Base-by-base conservation (phyloP, 2,797 vertebrate genomes). In the Miichthys miiuy region DNA sequence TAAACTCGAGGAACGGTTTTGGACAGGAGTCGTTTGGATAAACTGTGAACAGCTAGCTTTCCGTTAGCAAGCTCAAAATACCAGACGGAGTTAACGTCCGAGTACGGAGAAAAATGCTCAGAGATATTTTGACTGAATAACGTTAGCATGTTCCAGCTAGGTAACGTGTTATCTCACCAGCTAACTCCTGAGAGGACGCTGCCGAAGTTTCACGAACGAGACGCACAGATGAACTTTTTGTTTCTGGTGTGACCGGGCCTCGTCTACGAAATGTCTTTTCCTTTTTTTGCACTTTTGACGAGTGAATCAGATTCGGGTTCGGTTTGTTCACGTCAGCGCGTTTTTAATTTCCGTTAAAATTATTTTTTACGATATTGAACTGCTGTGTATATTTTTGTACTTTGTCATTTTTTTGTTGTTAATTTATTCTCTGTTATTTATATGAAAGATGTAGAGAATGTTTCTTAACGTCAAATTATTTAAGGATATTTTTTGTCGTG, bases 391-490 rank as follows among this genome's bases (percentile, higher is more conserved):
- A 94, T 93, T 95, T 95, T 95, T 94, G 84, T 95, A 95, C 91
- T 92, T 91, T 83, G 81, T 79, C 92, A 87, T 91, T 89, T 87
- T 81, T 77, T 66, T 17, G 1, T 78, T 67, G 20, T 93, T 93
- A 84, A 93, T 94, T 93, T 94, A 94, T 95, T 92, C 76, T 83
- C 70, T 30, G 80, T 91, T 96, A 96, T 97, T 97, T 97, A 96
- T 97, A 95, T 88, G 93, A 93, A 89, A 87, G 67, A 83, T 94
- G 88, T 89, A 87, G 88, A 94, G 91, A 95, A 94, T 93, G 94
- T 96, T 94, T 93, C 91, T 88, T 88, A 92, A 72, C 73, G 93
- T 94, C 91, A 75, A 41, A 82, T 88, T 87, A 93, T 93, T 96
- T 94, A 95, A 94, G 88, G 86, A 87, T 91, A 71, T 89, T 85